Evolutionary conservation across 2,888 invertebrate genomes (phyloP), one percentile per base, ranked within the genome.

Genomic region (Minunthozetes semirufus): DNA sequence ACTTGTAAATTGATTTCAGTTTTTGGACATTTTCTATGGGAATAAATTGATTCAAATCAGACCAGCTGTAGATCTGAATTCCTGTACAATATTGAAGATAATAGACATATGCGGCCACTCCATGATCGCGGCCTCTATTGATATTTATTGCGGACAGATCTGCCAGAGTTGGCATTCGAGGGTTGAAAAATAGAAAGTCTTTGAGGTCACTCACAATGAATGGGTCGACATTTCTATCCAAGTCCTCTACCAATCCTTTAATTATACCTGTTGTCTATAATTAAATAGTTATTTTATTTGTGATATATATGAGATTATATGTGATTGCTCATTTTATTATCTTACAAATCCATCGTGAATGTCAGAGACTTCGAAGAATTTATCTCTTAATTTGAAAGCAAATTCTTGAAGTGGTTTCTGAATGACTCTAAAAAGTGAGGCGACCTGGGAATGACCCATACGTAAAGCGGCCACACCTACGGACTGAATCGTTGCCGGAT

Each of bases 401-500:
- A 27, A 74, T 17, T 50, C 53, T n/a, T 29, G n/a, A 13, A 66
- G 8, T 25, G 19, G 33, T 29, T 50, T 70, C 15, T 50, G 46
- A 11, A 68, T 27, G 17, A 74, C 53, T 9, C 66, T 5, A 42
- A 68, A 74, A 15, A 50, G 29, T 50, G 68, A 68, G 29, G 48
- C 19, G 2, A 74, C 25, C 53, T 74, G 74, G 19, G 74, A 74
- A 33, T 74, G 74, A 59, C 74, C 74, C 48, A 74, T 50, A 42
- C 74, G 74, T 0, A 68, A 15, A n/a, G 38, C 70, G 11, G 70
- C 71, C 42, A 61, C 61, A 13, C 75, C 74, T 61, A 77, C 78
- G 50, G 77, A 77, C 19, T 77, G 77, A 1, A 77, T 76, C 8
- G 77, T 77, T 11, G 77, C 74, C 11, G 77, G 76, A 53, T 78